Evolutionary conservation across 2,888 invertebrate species (phyloP).

Genomic region (Drosophila mercatorum): DNA sequence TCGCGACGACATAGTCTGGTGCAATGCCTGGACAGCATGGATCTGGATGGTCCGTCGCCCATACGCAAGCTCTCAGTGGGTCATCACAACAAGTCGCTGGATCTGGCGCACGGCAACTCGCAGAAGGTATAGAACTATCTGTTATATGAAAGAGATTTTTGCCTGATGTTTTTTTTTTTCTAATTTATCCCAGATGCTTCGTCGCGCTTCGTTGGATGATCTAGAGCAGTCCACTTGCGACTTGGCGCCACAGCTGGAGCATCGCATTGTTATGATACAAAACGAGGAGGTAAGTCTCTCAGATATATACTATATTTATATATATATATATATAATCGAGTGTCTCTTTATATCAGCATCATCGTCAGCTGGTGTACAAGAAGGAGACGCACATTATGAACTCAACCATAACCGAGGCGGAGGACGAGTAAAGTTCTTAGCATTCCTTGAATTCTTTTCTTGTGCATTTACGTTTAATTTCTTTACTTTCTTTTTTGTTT

Average conservation of each 20-base stretch:
- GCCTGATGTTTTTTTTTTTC: neutral
- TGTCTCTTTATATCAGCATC: slow-evolving; percentile 70
- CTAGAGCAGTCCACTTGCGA: slow-evolving; percentile 93
- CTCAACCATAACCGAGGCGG: slow-evolving; percentile 89
- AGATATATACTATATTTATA: neutral
- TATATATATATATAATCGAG: neutral
- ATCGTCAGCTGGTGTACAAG: slow-evolving; percentile 82
- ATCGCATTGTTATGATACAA: slow-evolving; percentile 90
- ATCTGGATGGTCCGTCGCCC: slow-evolving; percentile 90
- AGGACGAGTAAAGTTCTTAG: slow-evolving; percentile 85
- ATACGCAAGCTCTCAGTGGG: slow-evolving; percentile 85
- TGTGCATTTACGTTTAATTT: slow-evolving; percentile 60
- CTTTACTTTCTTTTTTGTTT: slow-evolving; percentile 11
- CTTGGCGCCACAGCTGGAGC: slow-evolving; percentile 92
- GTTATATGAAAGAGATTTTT: neutral
- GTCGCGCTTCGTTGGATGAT: slow-evolving; percentile 91
- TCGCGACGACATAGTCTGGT: slow-evolving; percentile 92
- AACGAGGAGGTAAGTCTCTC: slow-evolving; percentile 88
- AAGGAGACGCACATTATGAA: slow-evolving; percentile 87
- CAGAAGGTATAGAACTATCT: slow-evolving; percentile 72
- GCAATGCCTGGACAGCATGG: slow-evolving; percentile 89
- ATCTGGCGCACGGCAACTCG: slow-evolving; percentile 79
- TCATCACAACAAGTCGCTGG: slow-evolving; percentile 83
- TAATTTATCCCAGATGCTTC: slow-evolving; percentile 85
- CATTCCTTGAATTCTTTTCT: slow-evolving; percentile 16